A percentile compares a stretch with the other conserved stretches of the same genome.
Evolutionary conservation across 2,888 invertebrate genomes (phyloP).

Genomic region (Heliconius ismenius): DNA sequence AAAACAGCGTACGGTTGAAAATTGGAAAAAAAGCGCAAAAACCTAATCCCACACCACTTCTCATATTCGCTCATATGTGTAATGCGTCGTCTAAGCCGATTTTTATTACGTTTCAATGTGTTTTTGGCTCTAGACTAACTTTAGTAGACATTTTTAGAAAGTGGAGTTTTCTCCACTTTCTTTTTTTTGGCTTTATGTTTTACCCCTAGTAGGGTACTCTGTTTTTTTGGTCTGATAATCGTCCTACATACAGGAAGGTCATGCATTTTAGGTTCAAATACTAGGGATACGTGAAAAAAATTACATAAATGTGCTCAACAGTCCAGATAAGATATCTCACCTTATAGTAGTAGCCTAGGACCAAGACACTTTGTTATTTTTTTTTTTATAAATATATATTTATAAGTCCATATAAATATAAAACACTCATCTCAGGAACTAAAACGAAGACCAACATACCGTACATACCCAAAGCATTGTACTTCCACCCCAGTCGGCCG

Average conservation of each 20-base stretch:
- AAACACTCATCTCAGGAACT: conserved; percentile 48
- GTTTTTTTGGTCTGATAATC: neutral
- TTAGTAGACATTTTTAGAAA: neutral
- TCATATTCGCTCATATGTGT: conserved; percentile 63
- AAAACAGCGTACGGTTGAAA: conserved; percentile 39
- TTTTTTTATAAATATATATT: too few species aligned
- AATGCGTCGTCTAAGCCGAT: conserved; percentile 63
- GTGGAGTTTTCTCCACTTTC: too few species aligned
- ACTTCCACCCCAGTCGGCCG: conserved; percentile 15
- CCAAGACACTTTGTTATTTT: neutral
- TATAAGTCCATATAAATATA: too few species aligned
- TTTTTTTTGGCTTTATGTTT: neutral
- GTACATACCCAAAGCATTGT: neutral
- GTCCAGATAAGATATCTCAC: too few species aligned
- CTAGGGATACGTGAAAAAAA: too few species aligned
- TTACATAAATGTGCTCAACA: too few species aligned
- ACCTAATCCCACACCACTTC: conserved; percentile 53
- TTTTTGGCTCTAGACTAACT: neutral
- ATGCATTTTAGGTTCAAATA: too few species aligned
- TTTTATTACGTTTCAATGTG: conserved; percentile 75
- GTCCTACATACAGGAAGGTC: too few species aligned
- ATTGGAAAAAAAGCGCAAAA: conserved; percentile 48
- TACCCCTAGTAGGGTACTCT: neutral
- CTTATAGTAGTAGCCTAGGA: neutral
- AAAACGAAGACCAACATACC: conserved; percentile 53